A percentile compares a stretch with the other conserved stretches of the same genome.
Conservation (phyloP, 2,113 vertebrate species). For the Petrocephalus microphthalmus region DNA sequence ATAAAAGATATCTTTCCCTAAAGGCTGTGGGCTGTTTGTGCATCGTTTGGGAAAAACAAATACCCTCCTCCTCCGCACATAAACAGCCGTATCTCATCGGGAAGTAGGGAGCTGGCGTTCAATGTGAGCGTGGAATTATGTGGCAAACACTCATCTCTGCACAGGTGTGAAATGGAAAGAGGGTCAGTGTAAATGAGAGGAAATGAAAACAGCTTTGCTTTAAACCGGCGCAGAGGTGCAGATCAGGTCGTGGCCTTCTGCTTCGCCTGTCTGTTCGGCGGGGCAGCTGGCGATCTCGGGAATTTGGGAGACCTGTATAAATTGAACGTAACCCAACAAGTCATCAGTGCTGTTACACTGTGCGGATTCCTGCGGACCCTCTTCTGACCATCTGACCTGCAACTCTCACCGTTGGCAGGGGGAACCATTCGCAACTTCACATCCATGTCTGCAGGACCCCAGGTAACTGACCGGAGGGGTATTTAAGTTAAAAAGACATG, state of each 20-base stretch:
- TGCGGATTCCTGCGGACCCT: background rate
- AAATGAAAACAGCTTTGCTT: background rate
- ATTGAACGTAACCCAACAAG: background rate
- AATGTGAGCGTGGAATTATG: too few species aligned
- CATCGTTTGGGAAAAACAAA: conserved; percentile 43
- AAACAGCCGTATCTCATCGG: conserved; percentile 24
- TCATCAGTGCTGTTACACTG: background rate
- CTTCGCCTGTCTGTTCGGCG: background rate
- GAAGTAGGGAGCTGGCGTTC: too few species aligned
- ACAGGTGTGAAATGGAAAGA: too few species aligned
- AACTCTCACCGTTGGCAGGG: background rate
- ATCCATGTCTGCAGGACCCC: background rate
- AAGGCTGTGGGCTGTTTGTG: background rate
- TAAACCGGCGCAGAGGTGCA: background rate
- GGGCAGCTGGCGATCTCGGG: background rate
- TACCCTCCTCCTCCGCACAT: conserved; percentile 48
- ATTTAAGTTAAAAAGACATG: background rate
- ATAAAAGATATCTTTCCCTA: background rate
- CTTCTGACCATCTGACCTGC: background rate
- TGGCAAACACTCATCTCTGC: too few species aligned
- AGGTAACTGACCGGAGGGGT: background rate
- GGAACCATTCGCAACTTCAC: background rate
- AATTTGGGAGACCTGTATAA: background rate
- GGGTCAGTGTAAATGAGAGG: too few species aligned
- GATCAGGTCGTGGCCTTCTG: background rate